Conservation (phyloP, 2,888 invertebrate genomes). For the Sphaeridia pumilis region DNA sequence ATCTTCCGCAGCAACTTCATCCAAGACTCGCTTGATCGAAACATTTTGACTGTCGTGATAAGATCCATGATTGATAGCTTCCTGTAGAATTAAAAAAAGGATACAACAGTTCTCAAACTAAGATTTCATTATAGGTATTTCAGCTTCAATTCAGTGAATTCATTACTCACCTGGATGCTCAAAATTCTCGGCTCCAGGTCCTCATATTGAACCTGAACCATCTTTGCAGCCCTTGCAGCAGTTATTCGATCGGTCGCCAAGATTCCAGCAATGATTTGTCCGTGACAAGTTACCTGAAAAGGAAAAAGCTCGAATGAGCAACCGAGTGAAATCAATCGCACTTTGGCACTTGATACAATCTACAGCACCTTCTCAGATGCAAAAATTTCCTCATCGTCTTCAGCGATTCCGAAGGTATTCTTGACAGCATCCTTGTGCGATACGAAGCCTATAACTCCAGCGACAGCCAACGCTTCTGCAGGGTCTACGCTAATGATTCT, state of each 20-base stretch:
- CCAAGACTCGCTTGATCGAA: conserved; percentile 17
- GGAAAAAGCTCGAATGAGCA: not conserved
- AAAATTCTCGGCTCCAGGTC: conserved; percentile 64
- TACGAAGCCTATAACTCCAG: conserved; percentile 69
- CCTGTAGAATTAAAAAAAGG: too few relatives aligned
- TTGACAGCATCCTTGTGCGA: conserved; percentile 51
- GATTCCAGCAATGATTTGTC: conserved; percentile 69
- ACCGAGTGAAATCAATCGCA: not conserved
- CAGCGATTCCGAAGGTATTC: conserved; percentile 26
- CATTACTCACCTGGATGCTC: conserved; percentile 63
- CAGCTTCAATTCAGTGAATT: too few relatives aligned
- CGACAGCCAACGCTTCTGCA: conserved; percentile 54
- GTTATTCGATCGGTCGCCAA: conserved; percentile 62
- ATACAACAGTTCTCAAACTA: conserved; percentile 19
- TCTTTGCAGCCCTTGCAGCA: conserved; percentile 69
- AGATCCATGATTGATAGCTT: conserved; percentile 65
- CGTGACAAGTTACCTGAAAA: conserved; percentile 53
- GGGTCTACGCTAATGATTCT: conserved; percentile 63
- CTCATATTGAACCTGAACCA: conserved; percentile 71
- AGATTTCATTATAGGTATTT: too few relatives aligned
- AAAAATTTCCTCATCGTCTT: conserved; percentile 32
- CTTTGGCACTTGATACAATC: too few relatives aligned
- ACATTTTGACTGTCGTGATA: conserved; percentile 42
- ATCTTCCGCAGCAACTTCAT: conserved; percentile 42
- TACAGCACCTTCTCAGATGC: conserved; percentile 27